A percentile compares a stretch with the other conserved stretches of the same genome.
These are phyloP conservation scores for Cantharis rufa DNA, from an alignment of 2,888 invertebrate genomes.

Conservation along the genomic window DNA sequence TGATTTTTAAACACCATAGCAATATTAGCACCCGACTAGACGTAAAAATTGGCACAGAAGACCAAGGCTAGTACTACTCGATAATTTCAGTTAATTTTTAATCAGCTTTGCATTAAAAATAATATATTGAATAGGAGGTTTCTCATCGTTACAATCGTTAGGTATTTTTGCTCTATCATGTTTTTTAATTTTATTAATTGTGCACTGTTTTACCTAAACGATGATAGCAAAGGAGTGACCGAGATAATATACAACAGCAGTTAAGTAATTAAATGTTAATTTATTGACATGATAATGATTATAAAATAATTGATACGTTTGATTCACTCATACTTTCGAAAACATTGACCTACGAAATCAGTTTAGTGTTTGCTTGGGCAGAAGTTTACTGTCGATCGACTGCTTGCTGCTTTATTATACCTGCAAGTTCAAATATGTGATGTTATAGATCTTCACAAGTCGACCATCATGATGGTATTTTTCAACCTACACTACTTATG, in stretches of 20 bases:
- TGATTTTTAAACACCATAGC: too few species aligned
- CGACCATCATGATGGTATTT: not conserved
- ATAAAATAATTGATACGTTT: conserved; percentile 29
- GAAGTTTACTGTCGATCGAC: not conserved
- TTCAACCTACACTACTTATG: not conserved
- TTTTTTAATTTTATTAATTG: not conserved
- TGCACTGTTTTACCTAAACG: not conserved
- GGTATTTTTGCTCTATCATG: not conserved
- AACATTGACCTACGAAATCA: conserved; percentile 37
- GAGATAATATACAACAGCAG: not conserved
- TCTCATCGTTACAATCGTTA: not conserved
- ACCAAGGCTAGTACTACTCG: too few species aligned
- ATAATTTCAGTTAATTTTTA: too few species aligned
- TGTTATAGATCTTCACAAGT: not conserved
- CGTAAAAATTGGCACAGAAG: too few species aligned
- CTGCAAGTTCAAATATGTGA: not conserved
- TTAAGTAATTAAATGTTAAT: conserved; percentile 2
- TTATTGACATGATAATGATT: conserved; percentile 23
- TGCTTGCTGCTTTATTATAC: not conserved
- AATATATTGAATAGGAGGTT: not conserved
- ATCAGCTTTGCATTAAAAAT: too few species aligned
- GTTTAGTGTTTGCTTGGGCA: conserved; percentile 37
- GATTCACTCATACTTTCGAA: conserved; percentile 34
- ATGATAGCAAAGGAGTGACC: not conserved
- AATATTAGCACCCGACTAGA: too few species aligned